Base-by-base conservation (phyloP, 2,113 vertebrate species). In the Chloropsis cyanopogon region DNA sequence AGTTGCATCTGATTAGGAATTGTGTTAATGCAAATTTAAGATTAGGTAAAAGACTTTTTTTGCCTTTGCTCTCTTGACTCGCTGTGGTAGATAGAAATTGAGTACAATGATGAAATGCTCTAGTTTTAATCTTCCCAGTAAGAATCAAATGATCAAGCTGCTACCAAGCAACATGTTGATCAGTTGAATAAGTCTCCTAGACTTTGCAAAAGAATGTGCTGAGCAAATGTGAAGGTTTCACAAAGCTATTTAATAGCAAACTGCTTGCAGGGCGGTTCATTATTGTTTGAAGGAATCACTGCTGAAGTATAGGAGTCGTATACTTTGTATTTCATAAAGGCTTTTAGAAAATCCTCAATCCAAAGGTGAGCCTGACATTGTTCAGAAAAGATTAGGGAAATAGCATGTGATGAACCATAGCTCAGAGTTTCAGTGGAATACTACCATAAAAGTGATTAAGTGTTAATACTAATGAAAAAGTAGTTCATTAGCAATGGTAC, bases 161-260 rank as follows among this genome's bases (percentile, higher is more conserved):
- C 83, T 91, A 87, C 86, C 57, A 86, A 79, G 89, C 81, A 86
- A 84, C 70, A 56, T 57, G 18, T 84, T 79, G 73, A 53, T 79
- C 80, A 68, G 37, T 78, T 93, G 57, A 86, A 7, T 88, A 73
- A 86, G 79, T 79, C 56, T 88, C 79, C 54, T 82, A 82, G 93
- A 89, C 56, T 84, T 95, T 87, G 73, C 49, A 65, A 81, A 95
- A 91, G 83, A 92, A 76, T 72, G 69, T 89, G 57, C 86, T 91
- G 70, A 95, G 72, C 57, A 79, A 81, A 92, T 4, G 17, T 60
- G 83, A 91, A 91, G 23, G 37, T 53, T 84, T 92, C 57, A 60
- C 73, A 93, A 81, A 92, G 41, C 49, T 65, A 44, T 73, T 88
- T 92, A 78, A 65, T 35, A 61, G 46, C 59, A 80, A 91, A 72